Base-by-base conservation (phyloP, 2,113 vertebrate genomes). In the Romanogobio albipinnatus region DNA sequence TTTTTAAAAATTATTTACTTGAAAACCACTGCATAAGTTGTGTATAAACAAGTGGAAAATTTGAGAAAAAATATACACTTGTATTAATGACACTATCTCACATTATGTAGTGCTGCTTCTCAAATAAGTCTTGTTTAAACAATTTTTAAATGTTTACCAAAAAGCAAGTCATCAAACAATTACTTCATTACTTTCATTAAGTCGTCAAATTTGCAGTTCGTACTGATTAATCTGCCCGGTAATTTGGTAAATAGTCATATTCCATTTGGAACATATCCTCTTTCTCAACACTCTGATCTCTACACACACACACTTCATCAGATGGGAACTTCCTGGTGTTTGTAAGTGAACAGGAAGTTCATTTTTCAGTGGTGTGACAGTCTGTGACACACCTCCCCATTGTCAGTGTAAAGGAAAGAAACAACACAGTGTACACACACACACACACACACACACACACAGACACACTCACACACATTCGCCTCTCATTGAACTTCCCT, bases 341-440 rank as follows among this genome's bases (percentile, higher is more conserved):
- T 86, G 84, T 88, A 79, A 88, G 58, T 84, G 82, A 88, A 82
- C 87, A 88, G 87, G 87, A 88, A 88, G 86, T 86, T 88, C 51
- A 88, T 88, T 88, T 77, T 86, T 88, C 87, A 88, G 66, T 86
- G 43, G 81, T 62, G 81, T 88, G 87, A 88, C 87, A 81, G 82
- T 86, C 39, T 73, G 84, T 86, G 85, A 85, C 85, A 86, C 77
- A 85, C 87, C 85, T 88, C 85, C 82, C 84, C 68, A 88, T 86
- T 88, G 87, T 88, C 81, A 86, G 80, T 61, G 26, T 81, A 71
- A 58, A 75, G 62, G 85, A 88, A 74, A 88, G 71, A 88, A 79
- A 71, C 81, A 83, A 82, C 80, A 75, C 68, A 70, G 17, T 39
- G 66, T 70, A 39, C 47, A 9, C 45, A 17, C 43, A 24, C 62